Conservation (phyloP, 2,888 invertebrate species). For the Watsonalla binaria region DNA sequence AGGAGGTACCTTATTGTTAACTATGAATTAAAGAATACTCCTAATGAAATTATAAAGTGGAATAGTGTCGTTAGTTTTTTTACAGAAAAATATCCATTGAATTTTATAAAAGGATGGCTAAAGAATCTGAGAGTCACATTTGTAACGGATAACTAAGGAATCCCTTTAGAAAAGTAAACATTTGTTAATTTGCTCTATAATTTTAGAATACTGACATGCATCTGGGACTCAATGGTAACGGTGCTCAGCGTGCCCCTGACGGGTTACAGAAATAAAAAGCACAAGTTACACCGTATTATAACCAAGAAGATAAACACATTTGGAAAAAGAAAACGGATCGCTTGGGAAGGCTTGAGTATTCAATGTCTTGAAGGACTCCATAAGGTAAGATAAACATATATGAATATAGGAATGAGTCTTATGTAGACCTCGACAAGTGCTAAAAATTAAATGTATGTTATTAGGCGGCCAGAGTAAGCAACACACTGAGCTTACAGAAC, state of each 20-base stretch:
- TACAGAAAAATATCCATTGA: too few relatives aligned
- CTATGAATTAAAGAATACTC: too few relatives aligned
- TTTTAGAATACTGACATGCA: slow-evolving; percentile 87
- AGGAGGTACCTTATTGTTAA: slow-evolving; percentile 62
- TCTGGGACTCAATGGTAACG: slow-evolving; percentile 95
- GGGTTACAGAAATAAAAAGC: slow-evolving; percentile 62
- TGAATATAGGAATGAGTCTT: too few relatives aligned
- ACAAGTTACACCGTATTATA: slow-evolving; percentile 73
- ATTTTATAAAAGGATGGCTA: too few relatives aligned
- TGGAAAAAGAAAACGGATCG: slow-evolving; percentile 62
- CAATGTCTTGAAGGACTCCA: slow-evolving; percentile 93
- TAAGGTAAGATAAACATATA: slow-evolving; percentile 71
- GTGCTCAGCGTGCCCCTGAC: slow-evolving; percentile 89
- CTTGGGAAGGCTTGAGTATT: slow-evolving; percentile 87
- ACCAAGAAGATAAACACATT: slow-evolving; percentile 76
- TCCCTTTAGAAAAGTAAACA: not conserved
- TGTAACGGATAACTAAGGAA: too few relatives aligned
- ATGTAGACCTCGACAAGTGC: too few relatives aligned
- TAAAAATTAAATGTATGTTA: slow-evolving; percentile 14
- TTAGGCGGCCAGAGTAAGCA: slow-evolving; percentile 92
- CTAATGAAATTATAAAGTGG: too few relatives aligned
- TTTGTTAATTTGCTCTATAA: not conserved
- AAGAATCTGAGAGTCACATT: too few relatives aligned
- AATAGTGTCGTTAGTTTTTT: too few relatives aligned
- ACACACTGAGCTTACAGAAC: slow-evolving; percentile 91